Base-by-base conservation (phyloP, 2,888 invertebrate species). In the Chloroclysta siterata region DNA sequence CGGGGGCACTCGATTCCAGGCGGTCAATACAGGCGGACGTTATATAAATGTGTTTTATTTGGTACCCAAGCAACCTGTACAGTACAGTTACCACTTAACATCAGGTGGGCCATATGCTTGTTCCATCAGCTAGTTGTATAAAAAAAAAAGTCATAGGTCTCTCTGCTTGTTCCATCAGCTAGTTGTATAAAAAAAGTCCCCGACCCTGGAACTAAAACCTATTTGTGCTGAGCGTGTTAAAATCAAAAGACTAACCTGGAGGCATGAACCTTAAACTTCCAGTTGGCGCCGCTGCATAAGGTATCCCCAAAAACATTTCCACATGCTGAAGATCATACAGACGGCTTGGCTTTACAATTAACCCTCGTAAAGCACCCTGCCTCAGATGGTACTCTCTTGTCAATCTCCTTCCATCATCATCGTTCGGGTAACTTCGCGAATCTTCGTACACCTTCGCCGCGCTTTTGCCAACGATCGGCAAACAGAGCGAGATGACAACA, bases 201-300 rank as follows among this genome's bases (percentile, higher is more conserved):
- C n/a, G n/a, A n/a, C n/a, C n/a, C n/a, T n/a, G n/a, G n/a, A n/a
- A n/a, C n/a, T 22, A 22, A 22, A 22, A 22, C 22, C 22, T 22
- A 22, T 33, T 33, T 2, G 7, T 6, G 33, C 5, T 33, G 33
- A 33, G 6, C 33, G 8, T 8, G 5, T n/a, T n/a, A n/a, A 5
- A 33, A 3, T 22, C 22, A 22, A 33, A 8, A 8, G 14, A 47
- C 52, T 33, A 7, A 61, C 96, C 96, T 70, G 98, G 97, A 39
- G 97, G 97, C 95, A 97, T 97, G 85, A 98, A 98, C 63, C 98
- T 94, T 55, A 96, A 91, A 62, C 90, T 94, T 6, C 95, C 96
- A 5, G 95, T 94, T 0, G 97, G 97, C 10, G 97, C 94, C 41
- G 96, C 96, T 5, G 97, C 97, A 87, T 97, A 97, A 5, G 97